Conservation (phyloP, 2,888 invertebrate species). For the Phymatocera aterrima region DNA sequence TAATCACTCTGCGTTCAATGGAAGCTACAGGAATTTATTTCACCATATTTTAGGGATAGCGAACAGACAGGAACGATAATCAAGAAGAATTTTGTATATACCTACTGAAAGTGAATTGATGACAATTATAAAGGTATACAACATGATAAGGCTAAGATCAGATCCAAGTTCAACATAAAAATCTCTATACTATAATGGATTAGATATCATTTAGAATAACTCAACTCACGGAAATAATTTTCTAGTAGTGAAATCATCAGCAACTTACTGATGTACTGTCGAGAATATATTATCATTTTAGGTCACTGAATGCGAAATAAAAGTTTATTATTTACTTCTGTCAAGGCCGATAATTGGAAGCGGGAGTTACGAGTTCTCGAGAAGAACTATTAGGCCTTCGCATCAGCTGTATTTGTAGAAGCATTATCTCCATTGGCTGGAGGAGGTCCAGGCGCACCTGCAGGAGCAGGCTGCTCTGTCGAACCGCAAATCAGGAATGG, state of each 20-base stretch:
- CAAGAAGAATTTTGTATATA: no score
- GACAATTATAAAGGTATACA: no score
- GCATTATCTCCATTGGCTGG: constrained; percentile 53
- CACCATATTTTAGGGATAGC: no score
- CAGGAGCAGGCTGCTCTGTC: constrained; percentile 78
- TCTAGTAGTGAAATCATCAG: not conserved
- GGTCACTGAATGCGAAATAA: not conserved
- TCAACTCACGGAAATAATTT: not conserved
- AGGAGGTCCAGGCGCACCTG: constrained; percentile 79
- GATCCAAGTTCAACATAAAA: no score
- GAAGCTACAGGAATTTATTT: no score
- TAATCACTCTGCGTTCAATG: no score
- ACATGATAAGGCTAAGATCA: no score
- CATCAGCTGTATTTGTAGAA: constrained; percentile 52
- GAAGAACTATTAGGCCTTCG: constrained; percentile 49
- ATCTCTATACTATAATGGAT: no score
- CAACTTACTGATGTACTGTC: not conserved
- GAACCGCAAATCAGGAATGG: constrained; percentile 84
- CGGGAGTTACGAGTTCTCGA: not conserved
- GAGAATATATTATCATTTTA: not conserved
- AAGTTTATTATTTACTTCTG: not conserved
- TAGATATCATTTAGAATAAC: not conserved
- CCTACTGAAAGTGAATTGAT: no score
- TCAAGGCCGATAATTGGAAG: not conserved
- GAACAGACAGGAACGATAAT: no score